A percentile compares a stretch with the other conserved stretches of the same genome.
Conservation (phyloP, 1,140 invertebrate genomes). For the Ectropis grisescens region DNA sequence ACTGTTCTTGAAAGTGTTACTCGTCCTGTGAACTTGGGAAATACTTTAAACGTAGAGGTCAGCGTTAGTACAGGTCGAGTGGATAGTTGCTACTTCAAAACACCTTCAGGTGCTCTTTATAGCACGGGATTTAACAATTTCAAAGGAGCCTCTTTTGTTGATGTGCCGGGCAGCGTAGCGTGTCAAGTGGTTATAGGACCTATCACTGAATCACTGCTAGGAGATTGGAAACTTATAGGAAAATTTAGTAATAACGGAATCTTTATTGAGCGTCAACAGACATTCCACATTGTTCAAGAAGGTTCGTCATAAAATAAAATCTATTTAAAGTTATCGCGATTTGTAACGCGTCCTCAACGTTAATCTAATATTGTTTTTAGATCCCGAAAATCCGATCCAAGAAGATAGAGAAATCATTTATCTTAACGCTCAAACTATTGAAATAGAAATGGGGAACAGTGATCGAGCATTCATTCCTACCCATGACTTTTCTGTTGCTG, state of each 20-base stretch:
- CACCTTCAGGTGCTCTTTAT: constrained; percentile 7
- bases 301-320: too few species aligned
- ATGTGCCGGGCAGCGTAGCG: background rate
- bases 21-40: constrained; percentile 10
- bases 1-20: constrained; percentile 5
- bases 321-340: too few species aligned
- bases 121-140: background rate
- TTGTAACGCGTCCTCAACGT: too few species aligned
- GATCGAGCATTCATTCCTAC: too few species aligned
- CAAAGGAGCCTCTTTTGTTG: constrained; percentile 3
- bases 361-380: background rate
- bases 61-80: constrained; percentile 4
- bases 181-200: constrained; percentile 10
- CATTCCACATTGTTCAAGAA: constrained; percentile 12
- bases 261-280: constrained; percentile 9
- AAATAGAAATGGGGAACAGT: too few species aligned
- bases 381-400: constrained; percentile 10
- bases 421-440: too few species aligned
- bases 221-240: constrained; percentile 14
- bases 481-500: constrained; percentile 8
- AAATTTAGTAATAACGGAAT: constrained; percentile 15
- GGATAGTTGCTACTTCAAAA: constrained; percentile 9
- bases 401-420: constrained; percentile 9
- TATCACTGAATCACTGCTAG: constrained; percentile 11
- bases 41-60: constrained; percentile 4